These are phyloP conservation scores for Rallus crepitans DNA, from an alignment of 2,797 vertebrate species.

Conservation along the genomic window DNA sequence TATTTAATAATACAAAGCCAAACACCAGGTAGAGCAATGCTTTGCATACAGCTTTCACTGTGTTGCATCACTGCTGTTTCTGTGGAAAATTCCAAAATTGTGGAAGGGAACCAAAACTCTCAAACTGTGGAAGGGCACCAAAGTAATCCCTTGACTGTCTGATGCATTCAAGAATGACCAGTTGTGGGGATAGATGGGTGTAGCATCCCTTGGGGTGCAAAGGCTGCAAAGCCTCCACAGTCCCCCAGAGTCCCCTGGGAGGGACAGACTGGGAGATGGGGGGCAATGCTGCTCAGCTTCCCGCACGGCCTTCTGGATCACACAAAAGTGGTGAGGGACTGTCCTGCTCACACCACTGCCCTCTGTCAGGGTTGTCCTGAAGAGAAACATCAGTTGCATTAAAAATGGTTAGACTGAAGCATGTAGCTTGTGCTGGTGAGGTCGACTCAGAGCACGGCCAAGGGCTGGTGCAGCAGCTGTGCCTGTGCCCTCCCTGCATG, in stretches of 20 bases:
- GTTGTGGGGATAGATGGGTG: accelerated
- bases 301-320: accelerated
- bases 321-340: background rate
- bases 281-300: background rate
- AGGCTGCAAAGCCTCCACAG: background rate
- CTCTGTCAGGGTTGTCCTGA: accelerated
- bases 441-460: accelerated
- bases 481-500: accelerated
- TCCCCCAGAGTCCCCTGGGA: background rate
- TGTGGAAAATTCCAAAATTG: background rate
- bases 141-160: background rate
- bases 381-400: accelerated
- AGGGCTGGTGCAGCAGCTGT: background rate
- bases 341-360: background rate
- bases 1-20: background rate
- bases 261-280: too few species aligned
- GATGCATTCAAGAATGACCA: background rate
- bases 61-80: background rate
- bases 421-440: accelerated
- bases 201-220: background rate
- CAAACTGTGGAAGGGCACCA: background rate
- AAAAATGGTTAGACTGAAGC: background rate
- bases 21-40: background rate
- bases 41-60: background rate
- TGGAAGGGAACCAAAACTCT: background rate